These are phyloP conservation scores for Diadegma fenestrale DNA, from an alignment of 2,888 invertebrate genomes.

Conservation along the genomic window DNA sequence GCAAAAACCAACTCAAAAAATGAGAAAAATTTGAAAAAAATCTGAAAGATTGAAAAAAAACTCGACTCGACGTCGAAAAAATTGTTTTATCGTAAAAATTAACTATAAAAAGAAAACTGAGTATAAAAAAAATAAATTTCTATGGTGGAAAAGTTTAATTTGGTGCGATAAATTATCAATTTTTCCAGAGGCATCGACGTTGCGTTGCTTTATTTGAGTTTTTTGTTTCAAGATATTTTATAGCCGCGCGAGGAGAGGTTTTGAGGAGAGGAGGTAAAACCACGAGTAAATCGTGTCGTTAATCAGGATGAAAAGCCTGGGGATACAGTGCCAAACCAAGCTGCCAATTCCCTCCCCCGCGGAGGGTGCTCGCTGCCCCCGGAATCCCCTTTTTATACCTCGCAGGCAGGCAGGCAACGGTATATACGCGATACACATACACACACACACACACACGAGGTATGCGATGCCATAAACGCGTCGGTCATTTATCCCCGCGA, in stretches of 20 bases:
- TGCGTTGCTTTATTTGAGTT: not conserved
- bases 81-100: not conserved
- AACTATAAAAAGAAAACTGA: not conserved
- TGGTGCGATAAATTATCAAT: constrained; percentile 1
- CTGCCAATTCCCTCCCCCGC: constrained; percentile 29
- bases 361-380: not conserved
- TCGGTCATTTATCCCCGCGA: constrained; percentile 59
- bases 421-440: not conserved
- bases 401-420: not conserved
- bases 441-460: not conserved
- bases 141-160: not conserved
- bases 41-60: not conserved
- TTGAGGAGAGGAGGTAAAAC: constrained; percentile 31
- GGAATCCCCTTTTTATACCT: not conserved
- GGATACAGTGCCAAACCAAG: constrained; percentile 45
- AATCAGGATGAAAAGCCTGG: constrained; percentile 41
- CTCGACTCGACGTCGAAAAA: no score
- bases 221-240: constrained; percentile 4
- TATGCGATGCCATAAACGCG: constrained; percentile 47
- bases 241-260: not conserved
- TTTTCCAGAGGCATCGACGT: not conserved
- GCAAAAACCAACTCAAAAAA: no score
- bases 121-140: not conserved
- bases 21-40: no score
- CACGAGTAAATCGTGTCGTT: constrained; percentile 54